Evolutionary conservation across 2,888 invertebrate species (phyloP).

Genomic region (Pheosia tremula): DNA sequence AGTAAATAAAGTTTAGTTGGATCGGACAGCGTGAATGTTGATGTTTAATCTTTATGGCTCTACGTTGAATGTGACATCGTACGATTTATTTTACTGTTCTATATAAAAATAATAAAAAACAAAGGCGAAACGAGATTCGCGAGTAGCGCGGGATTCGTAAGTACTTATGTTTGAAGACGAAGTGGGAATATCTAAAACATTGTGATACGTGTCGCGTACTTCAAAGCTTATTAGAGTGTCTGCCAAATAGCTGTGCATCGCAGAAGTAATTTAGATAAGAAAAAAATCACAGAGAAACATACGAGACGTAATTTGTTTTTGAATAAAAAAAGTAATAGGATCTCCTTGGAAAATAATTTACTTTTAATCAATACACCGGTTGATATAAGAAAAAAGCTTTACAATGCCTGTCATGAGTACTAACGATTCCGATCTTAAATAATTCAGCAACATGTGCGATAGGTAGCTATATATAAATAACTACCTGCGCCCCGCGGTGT

Average conservation of each 20-base stretch:
- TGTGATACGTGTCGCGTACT: constrained; percentile 33
- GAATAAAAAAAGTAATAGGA: constrained; percentile 6
- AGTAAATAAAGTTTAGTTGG: constrained; percentile 49
- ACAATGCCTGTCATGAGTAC: not conserved
- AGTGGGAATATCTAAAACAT: constrained; percentile 33
- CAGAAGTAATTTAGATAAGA: constrained; percentile 25
- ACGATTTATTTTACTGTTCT: constrained; percentile 16
- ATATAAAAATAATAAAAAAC: constrained; percentile 18
- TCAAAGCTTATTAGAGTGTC: constrained; percentile 31
- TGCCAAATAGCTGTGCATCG: constrained; percentile 19
- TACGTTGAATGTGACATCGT: constrained; percentile 10
- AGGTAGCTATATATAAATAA: no score
- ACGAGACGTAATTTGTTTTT: constrained; percentile 7
- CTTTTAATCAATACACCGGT: not conserved
- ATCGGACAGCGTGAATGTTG: constrained; percentile 35
- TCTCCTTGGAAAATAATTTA: constrained; percentile 5
- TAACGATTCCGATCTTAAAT: not conserved
- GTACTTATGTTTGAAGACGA: constrained; percentile 28
- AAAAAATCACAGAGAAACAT: constrained; percentile 19
- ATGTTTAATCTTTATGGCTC: constrained; percentile 14
- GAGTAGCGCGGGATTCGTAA: constrained; percentile 26
- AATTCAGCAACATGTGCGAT: no score
- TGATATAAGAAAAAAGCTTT: not conserved
- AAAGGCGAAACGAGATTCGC: constrained; percentile 28
- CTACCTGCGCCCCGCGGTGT: no score